Base-by-base conservation (phyloP, 2,888 invertebrate species). In the Ferrisia virgata region DNA sequence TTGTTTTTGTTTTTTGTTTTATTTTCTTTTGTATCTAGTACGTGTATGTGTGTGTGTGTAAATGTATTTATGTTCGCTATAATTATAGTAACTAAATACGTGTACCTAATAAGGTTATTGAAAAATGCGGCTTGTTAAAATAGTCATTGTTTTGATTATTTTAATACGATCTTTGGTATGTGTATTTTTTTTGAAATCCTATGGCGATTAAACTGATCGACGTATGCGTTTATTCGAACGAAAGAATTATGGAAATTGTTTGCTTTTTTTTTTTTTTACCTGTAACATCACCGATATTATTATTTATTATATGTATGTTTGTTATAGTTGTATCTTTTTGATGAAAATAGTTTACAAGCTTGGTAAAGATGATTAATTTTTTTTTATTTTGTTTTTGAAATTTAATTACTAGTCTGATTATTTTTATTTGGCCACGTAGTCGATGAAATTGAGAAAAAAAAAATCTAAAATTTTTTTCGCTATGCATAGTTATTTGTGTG, bases 401-500 rank as follows among this genome's bases (percentile, higher is more conserved):
- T 39, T 53, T 53, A n/a, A 64, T 72, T 72, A 31, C 72, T 72
- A 72, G 72, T 72, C 72, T 72, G 31, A 72, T 72, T 72, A 72
- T 33, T 72, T 72, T 72, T 33, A 33, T 72, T 72, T 72, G 72
- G 72, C 72, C 36, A n/a, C 72, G 6, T 64, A 13, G n/a, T 40
- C 13, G 40, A 40, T 9, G 40, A 40, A 53, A n/a, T n/a, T n/a
- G n/a, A n/a, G 18, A 53, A 11, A 22, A 53, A 53, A 22, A 53
- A 1, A 53, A 11, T 18, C 4, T 5, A 43, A 36, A 36, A 36
- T 43, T 43, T 2, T 43, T 43, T 13, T n/a, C n/a, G n/a, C n/a
- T n/a, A n/a, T n/a, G n/a, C n/a, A n/a, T n/a, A 39, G 39, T 11
- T n/a, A n/a, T n/a, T n/a, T n/a, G 11, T 39, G 11, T 5, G 11